Evolutionary conservation across 2,113 vertebrate species (phyloP), one percentile per base, ranked within the genome.

Genomic region (Bostrychus sinensis): DNA sequence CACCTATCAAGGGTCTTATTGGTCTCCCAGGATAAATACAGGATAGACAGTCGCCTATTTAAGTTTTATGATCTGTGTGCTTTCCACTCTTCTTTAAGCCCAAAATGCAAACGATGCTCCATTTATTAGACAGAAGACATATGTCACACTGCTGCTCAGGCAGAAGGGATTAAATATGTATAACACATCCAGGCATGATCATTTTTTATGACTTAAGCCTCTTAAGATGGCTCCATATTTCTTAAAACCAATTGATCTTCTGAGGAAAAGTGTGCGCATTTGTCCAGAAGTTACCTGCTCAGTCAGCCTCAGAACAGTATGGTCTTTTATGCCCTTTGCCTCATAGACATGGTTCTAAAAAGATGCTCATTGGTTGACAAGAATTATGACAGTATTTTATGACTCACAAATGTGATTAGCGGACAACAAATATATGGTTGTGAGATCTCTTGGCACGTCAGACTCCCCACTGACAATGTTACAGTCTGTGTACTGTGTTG

Each of bases 141-240:
- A 80, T 89, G 86, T 84, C 82, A 77, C 70, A 85, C 77, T 83
- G 77, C 84, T 79, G 70, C 75, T 75, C 78, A 72, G 81, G 67
- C 81, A 80, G 72, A 45, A 72, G 72, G 87, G 87, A 89, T 89
- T 91, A 90, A 85, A 89, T 82, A 87, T 91, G 88, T 88, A 89
- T 81, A 84, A 88, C 86, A 89, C 86, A 86, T 87, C 82, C 86
- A 85, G 81, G 85, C 81, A 83, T 85, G 88, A 89, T 91, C 77
- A 86, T 86, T 90, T 89, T 86, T 88, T 87, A 86, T 84, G 75
- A 85, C 86, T 90, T 90, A 89, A 89, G 86, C 89, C 83, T 86
- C 91, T 91, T 91, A 89, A 89, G 81, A 88, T 88, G 85, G 85
- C 87, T 89, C 81, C 84, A 82, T 86, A 78, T 81, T 83, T 82